These are phyloP conservation scores for Oxyruncus cristatus DNA, from an alignment of 2,113 vertebrate genomes.

Conservation along the genomic window DNA sequence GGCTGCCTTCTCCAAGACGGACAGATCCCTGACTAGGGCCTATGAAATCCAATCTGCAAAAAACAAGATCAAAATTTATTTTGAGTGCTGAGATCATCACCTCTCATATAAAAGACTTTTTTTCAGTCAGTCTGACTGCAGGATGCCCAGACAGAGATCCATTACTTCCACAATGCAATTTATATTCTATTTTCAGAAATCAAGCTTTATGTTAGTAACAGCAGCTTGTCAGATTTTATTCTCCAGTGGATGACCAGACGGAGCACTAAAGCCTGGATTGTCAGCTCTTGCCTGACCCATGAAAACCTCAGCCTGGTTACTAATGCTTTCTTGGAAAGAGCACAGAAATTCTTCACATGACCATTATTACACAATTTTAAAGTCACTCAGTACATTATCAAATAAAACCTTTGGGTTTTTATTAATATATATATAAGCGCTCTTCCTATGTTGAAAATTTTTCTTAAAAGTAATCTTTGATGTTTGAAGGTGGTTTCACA, in stretches of 20 bases:
- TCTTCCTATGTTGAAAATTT: not conserved
- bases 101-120: conserved; percentile 47
- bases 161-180: conserved; percentile 51
- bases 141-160: conserved; percentile 50
- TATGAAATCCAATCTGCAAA: conserved; percentile 29
- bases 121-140: conserved; percentile 42
- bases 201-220: conserved; percentile 13
- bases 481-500: not conserved
- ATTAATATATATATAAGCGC: not conserved
- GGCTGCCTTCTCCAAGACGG: conserved; percentile 3
- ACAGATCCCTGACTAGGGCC: conserved; percentile 5
- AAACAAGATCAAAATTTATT: conserved; percentile 50
- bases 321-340: conserved; percentile 38
- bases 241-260: not conserved
- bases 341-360: not conserved
- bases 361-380: not conserved
- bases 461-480: not conserved
- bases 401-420: not conserved
- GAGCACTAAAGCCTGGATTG: not conserved
- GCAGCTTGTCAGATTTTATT: conserved; percentile 9
- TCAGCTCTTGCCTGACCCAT: not conserved
- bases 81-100: conserved; percentile 54
- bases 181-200: conserved; percentile 55
- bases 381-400: not conserved
- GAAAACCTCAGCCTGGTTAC: not conserved